A percentile compares a stretch with the other conserved stretches of the same genome.
phyloP scores from a whole-genome alignment of 1,140 invertebrate species.

The Cydia splendana region DNA sequence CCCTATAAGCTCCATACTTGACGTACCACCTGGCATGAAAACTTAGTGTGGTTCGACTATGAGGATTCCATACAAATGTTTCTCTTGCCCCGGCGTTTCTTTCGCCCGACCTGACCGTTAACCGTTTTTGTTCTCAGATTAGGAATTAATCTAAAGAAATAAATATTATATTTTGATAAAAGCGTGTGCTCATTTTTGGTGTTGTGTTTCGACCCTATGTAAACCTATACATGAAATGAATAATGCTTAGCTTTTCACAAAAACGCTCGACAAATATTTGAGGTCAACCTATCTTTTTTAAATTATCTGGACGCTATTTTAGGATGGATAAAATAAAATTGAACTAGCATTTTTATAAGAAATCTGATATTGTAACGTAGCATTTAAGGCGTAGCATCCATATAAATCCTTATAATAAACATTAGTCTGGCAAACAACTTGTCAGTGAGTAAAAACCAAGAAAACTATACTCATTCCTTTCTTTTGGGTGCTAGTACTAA shows the following conservation, averaged over 20 bases:
- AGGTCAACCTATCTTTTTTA: neutral
- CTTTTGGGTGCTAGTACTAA: no score
- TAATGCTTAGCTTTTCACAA: neutral
- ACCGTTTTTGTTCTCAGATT: no score
- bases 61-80: no score
- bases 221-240: neutral
- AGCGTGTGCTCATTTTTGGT: neutral
- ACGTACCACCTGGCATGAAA: no score
- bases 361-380: neutral
- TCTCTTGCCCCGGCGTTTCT: no score
- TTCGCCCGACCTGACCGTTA: no score
- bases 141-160: no score
- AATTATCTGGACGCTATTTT: slow-evolving; percentile 9
- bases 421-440: neutral
- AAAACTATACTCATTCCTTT: no score
- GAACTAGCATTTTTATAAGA: neutral
- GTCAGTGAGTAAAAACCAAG: no score
- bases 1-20: no score
- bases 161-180: no score
- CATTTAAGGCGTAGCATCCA: neutral
- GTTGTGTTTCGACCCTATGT: neutral
- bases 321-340: slow-evolving; percentile 27
- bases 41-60: no score
- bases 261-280: neutral
- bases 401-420: neutral